A percentile compares a stretch with the other conserved stretches of the same genome.
Evolutionary conservation across 1,140 invertebrate species (phyloP).

Genomic region (Drosophila triauraria): DNA sequence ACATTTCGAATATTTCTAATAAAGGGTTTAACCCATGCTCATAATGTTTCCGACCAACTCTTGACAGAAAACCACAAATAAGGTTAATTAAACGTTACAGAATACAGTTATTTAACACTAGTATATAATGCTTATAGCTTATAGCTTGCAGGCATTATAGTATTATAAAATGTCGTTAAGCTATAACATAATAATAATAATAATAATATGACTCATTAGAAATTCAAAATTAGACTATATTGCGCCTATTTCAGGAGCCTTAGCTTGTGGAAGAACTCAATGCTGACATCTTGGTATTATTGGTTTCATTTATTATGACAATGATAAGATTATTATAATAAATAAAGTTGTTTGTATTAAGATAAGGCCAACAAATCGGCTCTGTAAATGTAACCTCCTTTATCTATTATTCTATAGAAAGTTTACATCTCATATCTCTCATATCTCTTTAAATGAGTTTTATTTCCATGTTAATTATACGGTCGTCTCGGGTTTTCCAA

Average conservation of each 20-base stretch:
- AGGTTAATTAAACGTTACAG: no score
- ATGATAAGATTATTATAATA: background rate
- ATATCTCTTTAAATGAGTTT: constrained; percentile 5
- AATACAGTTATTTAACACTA: no score
- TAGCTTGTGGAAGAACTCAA: background rate
- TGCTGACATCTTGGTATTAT: background rate
- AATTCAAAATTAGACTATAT: no score
- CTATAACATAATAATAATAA: no score
- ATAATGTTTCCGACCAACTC: background rate
- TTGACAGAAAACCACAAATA: no score
- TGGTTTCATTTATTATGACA: background rate
- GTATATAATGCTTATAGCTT: no score
- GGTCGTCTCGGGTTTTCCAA: constrained; percentile 16
- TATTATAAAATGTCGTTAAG: no score
- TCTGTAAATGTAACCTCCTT: background rate
- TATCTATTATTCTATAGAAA: background rate
- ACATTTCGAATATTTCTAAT: background rate
- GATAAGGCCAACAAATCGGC: background rate
- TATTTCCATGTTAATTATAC: constrained; percentile 14
- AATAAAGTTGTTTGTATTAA: background rate
- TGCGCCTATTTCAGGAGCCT: background rate
- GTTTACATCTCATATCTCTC: background rate
- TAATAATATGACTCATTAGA: background rate
- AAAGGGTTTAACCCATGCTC: background rate
- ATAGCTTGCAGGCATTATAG: no score